Base-by-base conservation (phyloP, 2,113 vertebrate species). In the Mesocricetus auratus region DNA sequence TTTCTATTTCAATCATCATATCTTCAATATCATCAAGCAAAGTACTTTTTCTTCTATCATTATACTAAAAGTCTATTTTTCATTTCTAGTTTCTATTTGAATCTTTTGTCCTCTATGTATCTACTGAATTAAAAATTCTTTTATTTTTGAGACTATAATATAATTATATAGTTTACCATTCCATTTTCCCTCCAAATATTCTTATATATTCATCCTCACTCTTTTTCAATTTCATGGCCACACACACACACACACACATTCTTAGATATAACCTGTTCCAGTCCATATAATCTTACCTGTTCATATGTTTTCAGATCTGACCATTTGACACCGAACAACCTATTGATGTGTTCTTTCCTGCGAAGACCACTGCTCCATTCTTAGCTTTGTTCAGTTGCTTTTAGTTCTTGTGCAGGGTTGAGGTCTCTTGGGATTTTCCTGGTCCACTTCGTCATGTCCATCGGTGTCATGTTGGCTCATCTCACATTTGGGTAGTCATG, bases 81-180 rank as follows among this genome's bases (percentile, higher is more conserved):
- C 26, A 83, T 73, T 79, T 93, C 36, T 82, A 75, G 50, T 45
- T 91, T 75, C 66, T 89, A 33, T 79, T 69, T 81, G 66, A 62
- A 31, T 66, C 16, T 93, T 95, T 94, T 69, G 16, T 56, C 47
- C 68, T 71, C 74, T 6, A 8, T 79, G 45, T 58, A 2, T 75
- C 85, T 92, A 47, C 42, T 31, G 21, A 47, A 47, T 74, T 74
- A 74, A 74, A 69, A 69, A 33, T 33, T 45, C 22, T 26, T 74
- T 39, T 42, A 24, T 42, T 74, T 74, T 42, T 74, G 73, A 5
- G 73, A 42, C 11, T 42, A 74, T 42, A 42, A 39, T 24, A 42
- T 73, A 73, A 73, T 73, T 73, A 73, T 42, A 73, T 73, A 12
- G 9, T 42, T 74, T 39, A 68, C 21, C 71, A 74, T 42, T 42